phyloP scores from a whole-genome alignment of 2,113 vertebrate genomes.

The Psilopogon haemacephalus region DNA sequence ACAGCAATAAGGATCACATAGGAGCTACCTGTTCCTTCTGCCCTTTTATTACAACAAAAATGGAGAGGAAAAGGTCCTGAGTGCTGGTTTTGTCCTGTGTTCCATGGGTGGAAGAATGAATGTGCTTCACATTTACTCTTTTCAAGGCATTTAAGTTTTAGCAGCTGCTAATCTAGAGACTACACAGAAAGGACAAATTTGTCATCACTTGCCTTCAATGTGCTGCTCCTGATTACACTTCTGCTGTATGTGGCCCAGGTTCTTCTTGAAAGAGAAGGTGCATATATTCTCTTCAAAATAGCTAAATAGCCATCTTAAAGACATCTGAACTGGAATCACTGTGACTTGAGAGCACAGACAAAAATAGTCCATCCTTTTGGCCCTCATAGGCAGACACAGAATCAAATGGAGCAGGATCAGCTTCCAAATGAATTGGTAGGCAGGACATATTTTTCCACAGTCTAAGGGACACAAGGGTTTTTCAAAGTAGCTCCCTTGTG shows the following conservation, averaged over 20 bases:
- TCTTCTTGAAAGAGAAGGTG: neutral
- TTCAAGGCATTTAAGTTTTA: neutral
- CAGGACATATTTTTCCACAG: neutral
- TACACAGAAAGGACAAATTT: neutral
- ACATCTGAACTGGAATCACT: neutral
- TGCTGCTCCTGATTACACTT: neutral
- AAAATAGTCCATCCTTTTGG: neutral
- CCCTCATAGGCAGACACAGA: fast-evolving
- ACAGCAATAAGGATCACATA: neutral
- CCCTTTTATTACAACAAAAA: neutral
- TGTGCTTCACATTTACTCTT: neutral
- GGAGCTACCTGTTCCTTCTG: neutral
- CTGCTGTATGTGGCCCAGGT: neutral
- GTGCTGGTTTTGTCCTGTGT: neutral
- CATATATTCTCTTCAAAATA: neutral
- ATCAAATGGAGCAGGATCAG: neutral
- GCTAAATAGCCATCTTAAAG: neutral
- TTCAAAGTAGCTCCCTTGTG: neutral
- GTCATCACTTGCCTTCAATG: neutral
- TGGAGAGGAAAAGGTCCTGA: neutral
- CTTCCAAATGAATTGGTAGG: neutral
- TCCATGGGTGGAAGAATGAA: neutral
- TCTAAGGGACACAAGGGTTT: neutral
- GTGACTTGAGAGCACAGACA: neutral
- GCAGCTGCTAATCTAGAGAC: neutral